A percentile compares a stretch with the other conserved stretches of the same genome.
Conservation (phyloP, 2,797 vertebrate genomes). For the Notamacropus eugenii region DNA sequence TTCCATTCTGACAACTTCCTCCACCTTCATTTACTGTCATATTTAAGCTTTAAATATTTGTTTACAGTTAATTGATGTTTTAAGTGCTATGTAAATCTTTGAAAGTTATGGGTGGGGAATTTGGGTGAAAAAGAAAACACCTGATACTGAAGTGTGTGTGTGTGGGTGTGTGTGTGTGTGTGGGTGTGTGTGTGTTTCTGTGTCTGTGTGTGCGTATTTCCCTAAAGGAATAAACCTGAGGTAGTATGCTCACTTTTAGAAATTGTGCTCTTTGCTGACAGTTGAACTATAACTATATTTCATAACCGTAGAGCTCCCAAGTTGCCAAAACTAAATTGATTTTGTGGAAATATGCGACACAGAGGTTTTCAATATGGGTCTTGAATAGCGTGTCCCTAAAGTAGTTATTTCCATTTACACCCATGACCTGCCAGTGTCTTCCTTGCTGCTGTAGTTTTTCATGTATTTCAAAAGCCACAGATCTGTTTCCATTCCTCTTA, state of each 20-base stretch:
- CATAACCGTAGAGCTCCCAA: constrained; percentile 80
- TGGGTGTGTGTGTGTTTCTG: not conserved
- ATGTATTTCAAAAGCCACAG: constrained; percentile 84
- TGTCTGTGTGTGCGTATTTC: constrained; percentile 49
- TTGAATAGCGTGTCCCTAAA: constrained; percentile 84
- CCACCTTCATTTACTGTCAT: not conserved
- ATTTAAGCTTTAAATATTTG: not conserved
- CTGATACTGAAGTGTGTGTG: constrained; percentile 46
- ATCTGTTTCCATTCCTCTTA: constrained; percentile 85
- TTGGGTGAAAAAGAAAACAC: constrained; percentile 50
- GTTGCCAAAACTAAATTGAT: constrained; percentile 85
- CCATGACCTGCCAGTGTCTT: constrained; percentile 83
- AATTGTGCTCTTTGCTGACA: constrained; percentile 82
- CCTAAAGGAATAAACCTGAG: constrained; percentile 68
- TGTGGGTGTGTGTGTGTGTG: not conserved
- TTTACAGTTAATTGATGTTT: constrained; percentile 9
- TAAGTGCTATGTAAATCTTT: constrained; percentile 1
- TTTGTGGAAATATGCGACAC: constrained; percentile 84
- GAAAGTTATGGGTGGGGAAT: not conserved
- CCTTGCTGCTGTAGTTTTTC: constrained; percentile 81
- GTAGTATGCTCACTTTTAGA: constrained; percentile 75
- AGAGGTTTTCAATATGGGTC: constrained; percentile 80
- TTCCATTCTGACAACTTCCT: not conserved
- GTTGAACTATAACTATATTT: constrained; percentile 84
- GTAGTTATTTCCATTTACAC: constrained; percentile 86